These are phyloP conservation scores for Nyctereutes procyonoides DNA, from an alignment of 2,113 vertebrate genomes.

Conservation along the genomic window DNA sequence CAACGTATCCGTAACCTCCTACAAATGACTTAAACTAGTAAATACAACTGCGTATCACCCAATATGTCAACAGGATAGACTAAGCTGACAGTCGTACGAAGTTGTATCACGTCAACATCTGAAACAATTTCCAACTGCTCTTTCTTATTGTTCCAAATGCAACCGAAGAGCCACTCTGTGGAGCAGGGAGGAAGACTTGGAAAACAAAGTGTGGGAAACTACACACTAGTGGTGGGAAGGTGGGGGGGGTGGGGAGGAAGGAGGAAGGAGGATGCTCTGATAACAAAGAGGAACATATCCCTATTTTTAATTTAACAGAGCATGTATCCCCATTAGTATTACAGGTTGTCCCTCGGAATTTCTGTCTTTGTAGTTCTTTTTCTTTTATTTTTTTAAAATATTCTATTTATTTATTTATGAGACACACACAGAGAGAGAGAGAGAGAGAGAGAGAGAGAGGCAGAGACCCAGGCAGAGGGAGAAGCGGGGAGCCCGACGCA, in stretches of 20 bases:
- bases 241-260: background rate
- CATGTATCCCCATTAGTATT: background rate
- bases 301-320: constrained; percentile 7
- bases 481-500: no score
- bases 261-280: background rate
- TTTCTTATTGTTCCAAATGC: background rate
- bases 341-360: background rate
- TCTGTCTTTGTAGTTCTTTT: background rate
- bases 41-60: constrained; percentile 7
- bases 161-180: background rate
- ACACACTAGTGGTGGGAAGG: no score
- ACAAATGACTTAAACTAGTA: constrained; percentile 7
- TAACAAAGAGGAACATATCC: background rate
- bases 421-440: no score
- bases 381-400: background rate
- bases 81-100: background rate
- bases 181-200: background rate
- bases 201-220: background rate
- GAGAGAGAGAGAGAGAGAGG: no score
- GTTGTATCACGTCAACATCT: background rate
- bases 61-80: background rate
- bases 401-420: no score
- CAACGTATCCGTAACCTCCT: background rate
- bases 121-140: background rate
- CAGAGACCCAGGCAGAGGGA: no score